Percentiles rank a stretch among this genome's conserved stretches.
phyloP scores from a whole-genome alignment of 2,113 vertebrate species.

The Cinclus mexicanus region DNA sequence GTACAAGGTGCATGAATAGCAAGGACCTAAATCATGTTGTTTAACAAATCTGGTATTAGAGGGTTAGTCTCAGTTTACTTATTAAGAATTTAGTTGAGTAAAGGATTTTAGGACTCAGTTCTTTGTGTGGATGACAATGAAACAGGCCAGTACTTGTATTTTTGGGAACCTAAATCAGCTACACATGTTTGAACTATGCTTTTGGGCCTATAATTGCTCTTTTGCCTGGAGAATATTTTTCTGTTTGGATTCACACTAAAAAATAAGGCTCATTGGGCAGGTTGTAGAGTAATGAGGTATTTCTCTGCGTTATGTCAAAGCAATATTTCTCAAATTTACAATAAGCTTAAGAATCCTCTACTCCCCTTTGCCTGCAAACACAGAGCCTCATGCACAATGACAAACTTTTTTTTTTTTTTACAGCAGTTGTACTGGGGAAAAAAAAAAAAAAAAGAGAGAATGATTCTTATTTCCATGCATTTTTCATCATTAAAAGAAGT shows the following conservation, averaged over 20 bases:
- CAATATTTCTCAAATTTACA: constrained; percentile 38
- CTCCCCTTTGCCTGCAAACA: neutral
- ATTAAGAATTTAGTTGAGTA: constrained; percentile 95
- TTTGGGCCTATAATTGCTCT: constrained; percentile 68
- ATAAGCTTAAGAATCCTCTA: neutral
- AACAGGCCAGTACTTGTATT: constrained; percentile 80
- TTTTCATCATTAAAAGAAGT: neutral
- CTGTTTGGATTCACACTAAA: constrained; percentile 46
- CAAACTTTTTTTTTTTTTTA: constrained; percentile 19
- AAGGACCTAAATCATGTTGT: constrained; percentile 94
- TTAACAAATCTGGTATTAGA: constrained; percentile 96
- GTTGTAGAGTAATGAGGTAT: constrained; percentile 8
- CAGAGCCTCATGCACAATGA: neutral
- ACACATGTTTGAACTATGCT: constrained; percentile 71
- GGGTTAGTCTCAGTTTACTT: constrained; percentile 96
- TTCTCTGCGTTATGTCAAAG: neutral
- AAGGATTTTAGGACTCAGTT: constrained; percentile 88
- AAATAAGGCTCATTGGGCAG: constrained; percentile 53
- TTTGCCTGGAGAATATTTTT: constrained; percentile 67
- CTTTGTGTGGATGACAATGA: constrained; percentile 85
- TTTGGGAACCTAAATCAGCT: constrained; percentile 73
- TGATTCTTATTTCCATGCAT: neutral
- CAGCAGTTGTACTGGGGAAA: neutral
- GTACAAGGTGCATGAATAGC: constrained; percentile 90
- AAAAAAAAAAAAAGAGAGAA: neutral